Evolutionary conservation across 2,888 invertebrate species (phyloP).

Genomic region (Ganaspis brasiliensis): DNA sequence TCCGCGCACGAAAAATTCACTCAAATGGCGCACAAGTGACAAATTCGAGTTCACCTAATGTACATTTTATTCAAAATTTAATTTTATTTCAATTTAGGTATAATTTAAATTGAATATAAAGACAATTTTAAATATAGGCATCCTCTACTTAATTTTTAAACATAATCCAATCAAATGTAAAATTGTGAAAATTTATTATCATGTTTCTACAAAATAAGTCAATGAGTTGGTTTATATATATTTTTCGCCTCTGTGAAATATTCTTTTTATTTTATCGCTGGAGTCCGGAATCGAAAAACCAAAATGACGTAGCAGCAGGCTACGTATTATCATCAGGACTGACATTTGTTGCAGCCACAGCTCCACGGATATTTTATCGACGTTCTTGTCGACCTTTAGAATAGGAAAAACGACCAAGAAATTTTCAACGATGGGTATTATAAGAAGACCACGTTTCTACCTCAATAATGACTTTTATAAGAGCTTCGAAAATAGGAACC

Average conservation of each 20-base stretch:
- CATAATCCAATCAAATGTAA: too few relatives aligned
- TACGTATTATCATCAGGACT: conserved; percentile 39
- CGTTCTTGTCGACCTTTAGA: conserved; percentile 30
- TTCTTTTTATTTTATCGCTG: conserved; percentile 8
- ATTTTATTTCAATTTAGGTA: too few relatives aligned
- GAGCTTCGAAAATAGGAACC: conserved; percentile 16
- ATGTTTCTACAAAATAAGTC: too few relatives aligned
- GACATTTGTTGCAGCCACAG: conserved; percentile 41
- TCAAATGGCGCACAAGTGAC: neutral
- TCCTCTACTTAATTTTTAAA: too few relatives aligned
- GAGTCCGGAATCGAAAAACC: neutral
- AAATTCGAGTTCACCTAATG: too few relatives aligned
- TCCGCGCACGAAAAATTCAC: conserved; percentile 34
- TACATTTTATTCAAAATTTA: too few relatives aligned
- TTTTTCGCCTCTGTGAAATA: neutral
- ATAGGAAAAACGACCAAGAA: neutral
- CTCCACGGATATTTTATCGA: conserved; percentile 42
- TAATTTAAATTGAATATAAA: too few relatives aligned
- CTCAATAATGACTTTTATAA: conserved; percentile 25
- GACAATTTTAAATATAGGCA: too few relatives aligned
- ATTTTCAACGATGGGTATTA: conserved; percentile 22
- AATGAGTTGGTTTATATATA: too few relatives aligned
- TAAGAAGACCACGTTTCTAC: conserved; percentile 9
- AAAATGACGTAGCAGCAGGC: conserved; percentile 9
- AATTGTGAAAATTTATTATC: too few relatives aligned